A percentile compares a stretch with the other conserved stretches of the same genome.
phyloP scores from a whole-genome alignment of 2,888 invertebrate species.

The Eucera pruinosa region DNA sequence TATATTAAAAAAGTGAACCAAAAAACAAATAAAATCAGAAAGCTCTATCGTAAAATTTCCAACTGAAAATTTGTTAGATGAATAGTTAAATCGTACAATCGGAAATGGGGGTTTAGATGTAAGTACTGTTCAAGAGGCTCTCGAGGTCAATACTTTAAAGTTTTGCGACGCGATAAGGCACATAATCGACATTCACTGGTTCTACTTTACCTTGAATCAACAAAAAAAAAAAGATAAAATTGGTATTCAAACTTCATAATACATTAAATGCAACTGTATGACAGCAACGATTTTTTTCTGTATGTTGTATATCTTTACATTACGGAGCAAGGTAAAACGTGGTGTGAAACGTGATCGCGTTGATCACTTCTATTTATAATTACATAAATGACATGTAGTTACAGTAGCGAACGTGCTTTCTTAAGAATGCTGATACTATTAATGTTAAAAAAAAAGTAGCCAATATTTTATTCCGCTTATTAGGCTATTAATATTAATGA shows the following conservation, averaged over 20 bases:
- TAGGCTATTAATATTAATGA: not conserved
- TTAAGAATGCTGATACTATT: not conserved
- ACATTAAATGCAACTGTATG: not conserved
- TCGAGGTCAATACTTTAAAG: conserved; percentile 18
- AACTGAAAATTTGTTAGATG: not conserved
- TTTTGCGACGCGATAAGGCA: conserved; percentile 21
- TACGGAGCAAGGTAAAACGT: conserved; percentile 32
- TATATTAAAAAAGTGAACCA: no score
- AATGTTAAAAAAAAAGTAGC: not conserved
- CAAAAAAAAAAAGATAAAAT: not conserved
- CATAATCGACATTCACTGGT: conserved; percentile 16
- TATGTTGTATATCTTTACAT: conserved; percentile 14
- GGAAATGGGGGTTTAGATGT: conserved; percentile 7
- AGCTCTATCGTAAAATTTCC: not conserved
- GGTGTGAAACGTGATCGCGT: conserved; percentile 44
- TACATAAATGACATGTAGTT: conserved; percentile 56
- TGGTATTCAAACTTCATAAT: no score
- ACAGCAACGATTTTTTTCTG: not conserved
- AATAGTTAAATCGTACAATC: conserved; percentile 10
- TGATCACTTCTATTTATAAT: conserved; percentile 74
- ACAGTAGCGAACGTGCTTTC: conserved; percentile 22
- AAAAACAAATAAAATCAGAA: not conserved
- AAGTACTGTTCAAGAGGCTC: conserved; percentile 9
- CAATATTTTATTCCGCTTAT: not conserved
- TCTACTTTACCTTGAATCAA: conserved; percentile 12